A percentile compares a stretch with the other conserved stretches of the same genome.
Conservation (phyloP, 2,888 invertebrate genomes). For the Orthosia incerta region DNA sequence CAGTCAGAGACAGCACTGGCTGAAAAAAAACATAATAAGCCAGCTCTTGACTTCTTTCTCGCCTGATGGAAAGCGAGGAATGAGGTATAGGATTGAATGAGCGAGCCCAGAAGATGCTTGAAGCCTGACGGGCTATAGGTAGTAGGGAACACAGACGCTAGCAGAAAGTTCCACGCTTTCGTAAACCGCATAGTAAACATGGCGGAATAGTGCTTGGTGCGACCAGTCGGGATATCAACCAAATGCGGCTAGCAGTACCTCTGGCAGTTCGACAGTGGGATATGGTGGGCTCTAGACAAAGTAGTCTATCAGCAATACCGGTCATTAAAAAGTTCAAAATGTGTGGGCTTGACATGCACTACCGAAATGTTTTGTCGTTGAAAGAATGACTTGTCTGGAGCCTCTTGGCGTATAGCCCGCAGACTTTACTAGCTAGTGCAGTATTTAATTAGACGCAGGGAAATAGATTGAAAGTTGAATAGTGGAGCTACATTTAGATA, state of each 20-base stretch:
- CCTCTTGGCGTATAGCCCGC: neutral
- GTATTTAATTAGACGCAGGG: conserved; percentile 56
- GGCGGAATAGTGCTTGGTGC: neutral
- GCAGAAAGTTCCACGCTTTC: neutral
- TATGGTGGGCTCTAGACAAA: neutral
- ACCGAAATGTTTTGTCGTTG: neutral
- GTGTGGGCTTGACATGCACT: too few species aligned
- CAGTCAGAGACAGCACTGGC: neutral
- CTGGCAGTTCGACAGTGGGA: neutral
- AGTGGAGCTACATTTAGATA: conserved; percentile 75
- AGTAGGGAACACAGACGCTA: neutral
- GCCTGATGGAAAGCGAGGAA: neutral
- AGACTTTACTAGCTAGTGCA: conserved; percentile 9
- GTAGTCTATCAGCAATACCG: too few species aligned
- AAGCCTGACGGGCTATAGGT: neutral
- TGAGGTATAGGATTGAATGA: neutral
- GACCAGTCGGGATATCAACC: neutral
- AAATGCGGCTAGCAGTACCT: neutral
- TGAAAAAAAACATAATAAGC: neutral
- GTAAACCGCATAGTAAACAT: neutral
- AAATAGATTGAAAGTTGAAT: conserved; percentile 70
- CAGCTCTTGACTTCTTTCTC: neutral
- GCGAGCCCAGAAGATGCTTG: neutral
- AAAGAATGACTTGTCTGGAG: neutral
- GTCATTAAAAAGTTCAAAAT: too few species aligned